A percentile compares a stretch with the other conserved stretches of the same genome.
These are phyloP conservation scores for Magallana angulata DNA, from an alignment of 1,140 invertebrate species.

Conservation along the genomic window DNA sequence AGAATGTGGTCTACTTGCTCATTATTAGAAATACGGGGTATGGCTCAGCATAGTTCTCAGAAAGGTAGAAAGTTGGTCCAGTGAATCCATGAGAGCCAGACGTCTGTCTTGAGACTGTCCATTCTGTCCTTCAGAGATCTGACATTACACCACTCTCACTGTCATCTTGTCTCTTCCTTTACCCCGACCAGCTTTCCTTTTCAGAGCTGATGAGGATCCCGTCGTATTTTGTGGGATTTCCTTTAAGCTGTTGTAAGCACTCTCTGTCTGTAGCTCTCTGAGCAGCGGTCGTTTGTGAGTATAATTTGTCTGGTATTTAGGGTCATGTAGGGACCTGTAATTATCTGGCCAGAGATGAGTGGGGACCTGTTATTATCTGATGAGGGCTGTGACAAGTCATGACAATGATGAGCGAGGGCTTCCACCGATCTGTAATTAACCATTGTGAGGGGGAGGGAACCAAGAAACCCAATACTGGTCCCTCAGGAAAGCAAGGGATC, in stretches of 20 bases:
- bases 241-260: background rate
- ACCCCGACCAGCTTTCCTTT: background rate
- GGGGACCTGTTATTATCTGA: slow-evolving; percentile 7
- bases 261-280: background rate
- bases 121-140: background rate
- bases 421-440: background rate
- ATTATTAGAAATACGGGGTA: too few relatives aligned
- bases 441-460: slow-evolving; percentile 7
- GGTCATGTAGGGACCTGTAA: background rate
- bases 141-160: background rate
- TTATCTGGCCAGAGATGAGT: background rate
- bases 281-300: background rate
- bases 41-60: too few relatives aligned
- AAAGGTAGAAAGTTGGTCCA: too few relatives aligned
- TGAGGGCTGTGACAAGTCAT: background rate
- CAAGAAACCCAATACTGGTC: slow-evolving; percentile 6
- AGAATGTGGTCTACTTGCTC: too few relatives aligned
- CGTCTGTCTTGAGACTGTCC: background rate
- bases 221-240: background rate
- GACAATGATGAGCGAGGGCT: slow-evolving; percentile 11
- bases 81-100: too few relatives aligned
- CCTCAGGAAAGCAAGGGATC: background rate
- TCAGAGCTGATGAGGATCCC: background rate
- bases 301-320: background rate
- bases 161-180: slow-evolving; percentile 1